These are phyloP conservation scores for Chrysomallon squamiferum DNA, from an alignment of 1,140 invertebrate species.

Conservation along the genomic window DNA sequence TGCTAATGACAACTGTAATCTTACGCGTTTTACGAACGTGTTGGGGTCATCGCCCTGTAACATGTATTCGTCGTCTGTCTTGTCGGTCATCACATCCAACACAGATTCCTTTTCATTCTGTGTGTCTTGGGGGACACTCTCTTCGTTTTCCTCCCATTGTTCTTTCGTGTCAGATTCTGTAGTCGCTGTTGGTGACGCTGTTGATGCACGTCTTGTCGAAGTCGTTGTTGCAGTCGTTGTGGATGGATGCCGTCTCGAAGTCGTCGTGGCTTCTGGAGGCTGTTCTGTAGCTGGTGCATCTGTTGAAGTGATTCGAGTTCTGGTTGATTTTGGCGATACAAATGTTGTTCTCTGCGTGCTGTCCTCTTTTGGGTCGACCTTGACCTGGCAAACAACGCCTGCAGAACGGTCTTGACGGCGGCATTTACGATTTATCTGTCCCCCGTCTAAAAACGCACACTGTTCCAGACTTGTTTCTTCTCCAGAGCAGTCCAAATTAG, in stretches of 20 bases:
- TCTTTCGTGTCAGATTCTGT: neutral
- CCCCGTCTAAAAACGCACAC: slow-evolving; percentile 14
- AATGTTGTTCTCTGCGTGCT: no score
- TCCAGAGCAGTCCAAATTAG: slow-evolving; percentile 18
- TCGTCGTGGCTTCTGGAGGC: no score
- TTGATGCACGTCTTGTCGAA: slow-evolving; percentile 2
- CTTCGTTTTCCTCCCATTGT: neutral
- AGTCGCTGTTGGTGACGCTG: neutral
- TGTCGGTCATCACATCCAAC: no score
- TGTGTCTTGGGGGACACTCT: no score
- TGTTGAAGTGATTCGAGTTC: no score
- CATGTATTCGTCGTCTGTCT: no score
- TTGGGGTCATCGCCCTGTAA: neutral
- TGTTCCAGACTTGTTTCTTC: slow-evolving; percentile 12
- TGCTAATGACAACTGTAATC: neutral
- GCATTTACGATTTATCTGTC: slow-evolving; percentile 8
- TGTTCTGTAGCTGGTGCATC: no score
- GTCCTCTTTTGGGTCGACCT: no score
- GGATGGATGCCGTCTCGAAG: neutral
- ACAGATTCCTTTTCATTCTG: no score
- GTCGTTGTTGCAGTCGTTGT: slow-evolving; percentile 8
- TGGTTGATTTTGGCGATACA: no score
- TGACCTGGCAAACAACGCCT: slow-evolving; percentile 16
- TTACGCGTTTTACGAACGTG: neutral
- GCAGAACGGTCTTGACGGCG: slow-evolving; percentile 10